These are phyloP conservation scores for Enteromius trimaculatus DNA, from an alignment of 2,797 vertebrate genomes.

Conservation along the genomic window DNA sequence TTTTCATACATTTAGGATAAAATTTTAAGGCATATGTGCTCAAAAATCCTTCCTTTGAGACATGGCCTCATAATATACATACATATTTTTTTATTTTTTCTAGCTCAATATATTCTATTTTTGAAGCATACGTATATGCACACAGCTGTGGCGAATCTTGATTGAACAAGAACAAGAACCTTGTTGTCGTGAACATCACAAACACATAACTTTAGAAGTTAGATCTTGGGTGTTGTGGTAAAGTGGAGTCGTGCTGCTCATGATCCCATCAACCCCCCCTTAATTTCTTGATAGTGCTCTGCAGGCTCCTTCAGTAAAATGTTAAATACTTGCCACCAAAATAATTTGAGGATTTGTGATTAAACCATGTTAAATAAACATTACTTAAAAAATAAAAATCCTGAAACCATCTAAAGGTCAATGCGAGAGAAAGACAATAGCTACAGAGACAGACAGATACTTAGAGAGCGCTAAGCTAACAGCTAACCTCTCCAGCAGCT, in stretches of 20 bases:
- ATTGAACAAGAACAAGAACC: too few species aligned
- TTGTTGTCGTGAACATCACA: too few species aligned
- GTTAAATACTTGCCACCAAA: background rate
- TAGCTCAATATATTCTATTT: background rate
- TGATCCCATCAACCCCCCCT: background rate
- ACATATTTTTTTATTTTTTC: background rate
- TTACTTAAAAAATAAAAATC: slow-evolving; percentile 62
- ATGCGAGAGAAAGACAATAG: slow-evolving; percentile 54
- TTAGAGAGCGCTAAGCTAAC: slow-evolving; percentile 19
- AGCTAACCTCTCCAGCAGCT: slow-evolving; percentile 65
- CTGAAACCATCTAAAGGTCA: slow-evolving; percentile 77
- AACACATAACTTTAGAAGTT: too few species aligned
- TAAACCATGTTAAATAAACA: slow-evolving; percentile 11
- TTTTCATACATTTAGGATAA: background rate
- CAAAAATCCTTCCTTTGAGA: background rate
- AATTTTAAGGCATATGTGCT: background rate
- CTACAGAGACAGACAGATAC: background rate
- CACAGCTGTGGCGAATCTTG: too few species aligned
- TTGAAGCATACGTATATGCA: too few species aligned
- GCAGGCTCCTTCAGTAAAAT: background rate
- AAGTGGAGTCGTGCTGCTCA: too few species aligned
- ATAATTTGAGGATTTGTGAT: background rate
- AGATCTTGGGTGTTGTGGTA: too few species aligned
- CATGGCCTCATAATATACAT: background rate
- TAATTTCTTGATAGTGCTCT: background rate